Base-by-base conservation (phyloP, 2,113 vertebrate genomes). In the Ahaetulla prasina region DNA sequence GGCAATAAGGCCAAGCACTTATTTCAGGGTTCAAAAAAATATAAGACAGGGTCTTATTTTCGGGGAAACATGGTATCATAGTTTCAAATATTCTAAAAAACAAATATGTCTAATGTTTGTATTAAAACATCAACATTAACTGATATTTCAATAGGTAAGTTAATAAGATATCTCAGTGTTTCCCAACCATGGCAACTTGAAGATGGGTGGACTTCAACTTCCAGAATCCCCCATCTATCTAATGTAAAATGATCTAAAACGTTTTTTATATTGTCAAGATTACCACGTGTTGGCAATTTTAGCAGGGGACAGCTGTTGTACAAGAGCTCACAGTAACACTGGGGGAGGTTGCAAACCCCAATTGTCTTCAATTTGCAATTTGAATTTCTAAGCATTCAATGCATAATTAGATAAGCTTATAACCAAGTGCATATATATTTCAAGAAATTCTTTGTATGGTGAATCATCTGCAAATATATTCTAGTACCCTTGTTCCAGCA, bases 111-210 rank as follows among this genome's bases (percentile, higher is more conserved):
- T 91, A 88, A 88, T 35, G 43, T 91, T 93, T 91, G 49, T 85
- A 54, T 74, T 89, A 89, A 90, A 93, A 53, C 88, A 85, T 50
- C 68, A 49, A 50, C 45, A 91, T 22, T 90, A 90, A 91, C 45
- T 85, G 86, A 88, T 57, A 85, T 91, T 43, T 45, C 45, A 47
- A 60, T 6, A 93, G 84, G n/a, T 50, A n/a, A 23, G 18, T 25
- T 50, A 86, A 80, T 80, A 30, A 30, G 68, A 20, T 80, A 80
- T 80, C 35, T 39, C 60, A n/a, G 30, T 68, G 30, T n/a, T 68
- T 68, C 12, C n/a, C 30, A 68, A 14, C 12, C 0, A 1, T n/a
- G 4, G 10, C 57, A 63, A 68, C 30, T 68, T 68, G 30, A 68
- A n/a, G 60, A 2, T n/a, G 0, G 27, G 30, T 68, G 12, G 60